Evolutionary conservation across 2,113 vertebrate species (phyloP), one percentile per base, ranked within the genome.

Genomic region (Urocolius indicus): DNA sequence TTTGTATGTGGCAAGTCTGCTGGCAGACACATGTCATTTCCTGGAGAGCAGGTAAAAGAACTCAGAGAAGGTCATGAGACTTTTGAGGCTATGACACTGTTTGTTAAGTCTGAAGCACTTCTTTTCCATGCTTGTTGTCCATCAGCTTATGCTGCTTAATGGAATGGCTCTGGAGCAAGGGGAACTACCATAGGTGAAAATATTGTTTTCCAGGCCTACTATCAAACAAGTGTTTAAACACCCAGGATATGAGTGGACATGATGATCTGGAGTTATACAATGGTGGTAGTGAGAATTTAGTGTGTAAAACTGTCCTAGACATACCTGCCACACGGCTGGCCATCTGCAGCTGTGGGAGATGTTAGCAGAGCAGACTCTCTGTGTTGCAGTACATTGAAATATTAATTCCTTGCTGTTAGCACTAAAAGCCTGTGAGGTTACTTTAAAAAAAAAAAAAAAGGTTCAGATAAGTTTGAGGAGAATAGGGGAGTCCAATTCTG

Each of bases 71-170:
- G 23, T 57, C 38, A 22, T 30, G 11, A 72, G 21, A n/a, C n/a
- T 79, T 79, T 5, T 9, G 41, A 91, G 78, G 14, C 9, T 24
- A 3, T 52, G 18, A 36, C 24, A 49, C 27, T 3, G 16, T 57
- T 89, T 93, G 34, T 59, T 58, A 72, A 71, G 16, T 38, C 55
- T 46, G 57, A 78, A 57, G 12, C 14, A 5, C 58, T 87, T 78
- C 2, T 63, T 67, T 68, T 61, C 48, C 1, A 1, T 1, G 0
- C 13, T 48, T 5, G 16, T 41, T 67, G 13, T 63, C 23, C 12
- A 16, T 89, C 52, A 29, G 6, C 41, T n/a, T 52, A 9, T 2
- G 0, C 69, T 71, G 5, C 27, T 57, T 77, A 77, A 57, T 45
- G 68, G 67, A 10, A 6, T 36, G 36, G 9, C 38, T 41, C 29